Base-by-base conservation (phyloP, 2,888 invertebrate species). In the Agrotis puta region DNA sequence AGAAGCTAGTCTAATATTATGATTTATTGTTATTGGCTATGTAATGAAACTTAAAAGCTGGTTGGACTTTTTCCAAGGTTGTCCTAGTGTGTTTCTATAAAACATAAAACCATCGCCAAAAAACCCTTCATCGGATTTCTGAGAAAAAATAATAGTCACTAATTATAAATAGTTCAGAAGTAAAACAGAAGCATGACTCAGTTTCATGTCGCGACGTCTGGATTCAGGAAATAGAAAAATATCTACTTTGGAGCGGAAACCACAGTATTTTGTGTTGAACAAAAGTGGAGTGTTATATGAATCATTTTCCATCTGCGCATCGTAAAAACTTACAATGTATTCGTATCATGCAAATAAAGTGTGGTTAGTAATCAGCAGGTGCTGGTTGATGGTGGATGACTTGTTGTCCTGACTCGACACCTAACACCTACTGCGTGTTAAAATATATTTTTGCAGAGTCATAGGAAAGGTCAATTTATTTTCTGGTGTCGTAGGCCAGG, bases 171-270 rank as follows among this genome's bases (percentile, higher is more conserved):
- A 80, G 64, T 45, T 53, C 33, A 57, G 45, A 64, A 66, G 20
- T 75, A 71, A 70, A 75, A 67, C 64, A 70, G 67, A 62, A 64
- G 3, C 63, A 47, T 79, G 79, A 81, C 11, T 77, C 77, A 79
- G 27, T 20, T 14, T 14, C 43, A 66, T 59, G 79, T 70, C 56
- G 63, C 65, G 65, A 56, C 67, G 58, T 64, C 63, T 79, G 77
- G 48, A 72, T 56, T 81, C 81, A 77, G 81, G 81, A 79, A 79
- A 81, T 72, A 66, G 81, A 77, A 77, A 67, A 79, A 77, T 63
- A 72, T 56, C 65, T 27, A 65, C 68, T 79, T 77, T 66, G 51
- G 65, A 78, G 39, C 79, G 75, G 75, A 79, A 78, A 78, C 80
- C 80, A 70, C 70, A 78, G 51, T 64, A 70, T 75, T 74, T 79